Evolutionary conservation across 2,888 invertebrate species (phyloP).

Genomic region (Drosophila trichaetosa): DNA sequence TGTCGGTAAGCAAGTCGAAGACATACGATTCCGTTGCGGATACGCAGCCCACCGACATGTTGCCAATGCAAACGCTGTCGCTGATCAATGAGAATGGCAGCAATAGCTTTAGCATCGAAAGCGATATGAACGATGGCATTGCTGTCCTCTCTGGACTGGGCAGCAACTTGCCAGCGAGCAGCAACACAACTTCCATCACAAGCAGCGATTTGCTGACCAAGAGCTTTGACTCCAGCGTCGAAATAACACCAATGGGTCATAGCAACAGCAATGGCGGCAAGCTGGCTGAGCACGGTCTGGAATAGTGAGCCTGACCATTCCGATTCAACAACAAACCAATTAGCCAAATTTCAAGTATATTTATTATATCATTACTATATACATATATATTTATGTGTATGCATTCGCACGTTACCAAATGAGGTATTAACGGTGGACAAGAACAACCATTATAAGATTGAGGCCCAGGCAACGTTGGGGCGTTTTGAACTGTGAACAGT

Average conservation of each 20-base stretch:
- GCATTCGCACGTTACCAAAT: constrained; percentile 66
- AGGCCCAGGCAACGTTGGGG: constrained; percentile 31
- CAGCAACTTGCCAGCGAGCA: constrained; percentile 49
- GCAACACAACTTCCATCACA: constrained; percentile 78
- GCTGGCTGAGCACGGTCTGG: constrained; percentile 62
- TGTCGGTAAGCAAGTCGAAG: constrained; percentile 59
- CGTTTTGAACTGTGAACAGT: constrained; percentile 36
- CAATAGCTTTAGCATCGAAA: constrained; percentile 82
- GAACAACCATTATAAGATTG: constrained; percentile 25
- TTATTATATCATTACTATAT: constrained; percentile 55
- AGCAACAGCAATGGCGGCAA: constrained; percentile 71
- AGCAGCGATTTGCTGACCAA: constrained; percentile 82
- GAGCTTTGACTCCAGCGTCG: constrained; percentile 82
- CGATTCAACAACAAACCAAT: constrained; percentile 48
- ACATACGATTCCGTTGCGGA: constrained; percentile 70
- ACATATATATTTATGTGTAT: constrained; percentile 22
- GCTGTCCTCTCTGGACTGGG: constrained; percentile 35
- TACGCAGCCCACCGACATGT: constrained; percentile 73
- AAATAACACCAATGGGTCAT: constrained; percentile 70
- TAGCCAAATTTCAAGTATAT: constrained; percentile 72
- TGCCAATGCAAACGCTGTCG: constrained; percentile 82
- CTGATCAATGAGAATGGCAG: constrained; percentile 82
- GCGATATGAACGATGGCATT: constrained; percentile 81
- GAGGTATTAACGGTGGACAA: constrained; percentile 55
- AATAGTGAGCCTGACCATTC: constrained; percentile 41